Percentiles rank a stretch among this genome's conserved stretches.
Conservation (phyloP, 2,888 invertebrate species). For the Epirrhoe tristata region DNA sequence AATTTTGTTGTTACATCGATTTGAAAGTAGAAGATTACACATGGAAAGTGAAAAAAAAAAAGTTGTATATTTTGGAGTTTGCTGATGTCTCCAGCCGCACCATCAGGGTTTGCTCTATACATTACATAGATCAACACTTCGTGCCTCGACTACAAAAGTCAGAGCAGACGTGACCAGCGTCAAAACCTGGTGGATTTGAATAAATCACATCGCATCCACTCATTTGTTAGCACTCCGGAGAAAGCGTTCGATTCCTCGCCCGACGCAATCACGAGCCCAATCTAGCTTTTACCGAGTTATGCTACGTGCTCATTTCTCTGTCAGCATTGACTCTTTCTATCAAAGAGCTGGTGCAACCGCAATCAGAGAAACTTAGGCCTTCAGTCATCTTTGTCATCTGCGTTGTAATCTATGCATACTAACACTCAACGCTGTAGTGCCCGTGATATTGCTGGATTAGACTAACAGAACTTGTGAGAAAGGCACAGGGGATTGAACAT, state of each 20-base stretch:
- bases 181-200: conserved; percentile 72
- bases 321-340: conserved; percentile 39
- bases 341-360: conserved; percentile 15
- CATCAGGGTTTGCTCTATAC: conserved; percentile 1
- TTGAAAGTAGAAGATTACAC: too few relatives aligned
- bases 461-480: too few relatives aligned
- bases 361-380: too few relatives aligned
- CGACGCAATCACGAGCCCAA: conserved; percentile 65
- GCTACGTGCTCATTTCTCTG: conserved; percentile 60
- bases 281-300: conserved; percentile 71
- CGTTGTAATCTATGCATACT: neutral
- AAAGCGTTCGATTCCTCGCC: conserved; percentile 76
- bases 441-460: too few relatives aligned
- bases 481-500: too few relatives aligned
- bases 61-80: neutral
- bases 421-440: neutral
- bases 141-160: conserved; percentile 65
- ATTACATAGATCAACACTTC: conserved; percentile 64
- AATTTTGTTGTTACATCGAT: too few relatives aligned
- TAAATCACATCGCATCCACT: conserved; percentile 76
- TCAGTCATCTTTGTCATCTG: too few relatives aligned
- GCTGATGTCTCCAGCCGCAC: conserved; percentile 14
- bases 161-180: conserved; percentile 71
- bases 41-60: too few relatives aligned
- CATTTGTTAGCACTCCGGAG: conserved; percentile 76